These are phyloP conservation scores for Ranitomeya imitator DNA, from an alignment of 2,113 vertebrate species.

Conservation along the genomic window DNA sequence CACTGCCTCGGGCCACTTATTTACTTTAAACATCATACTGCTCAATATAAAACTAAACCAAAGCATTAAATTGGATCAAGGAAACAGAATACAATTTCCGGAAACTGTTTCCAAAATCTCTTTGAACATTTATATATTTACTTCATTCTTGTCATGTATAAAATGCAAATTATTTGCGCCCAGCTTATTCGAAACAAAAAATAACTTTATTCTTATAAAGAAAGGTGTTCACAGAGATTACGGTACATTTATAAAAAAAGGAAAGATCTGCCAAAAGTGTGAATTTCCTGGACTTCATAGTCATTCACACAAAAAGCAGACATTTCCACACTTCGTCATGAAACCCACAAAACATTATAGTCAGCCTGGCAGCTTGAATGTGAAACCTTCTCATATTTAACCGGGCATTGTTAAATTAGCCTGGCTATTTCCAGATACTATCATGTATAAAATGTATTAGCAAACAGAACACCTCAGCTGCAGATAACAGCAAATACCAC, in stretches of 20 bases:
- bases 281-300: slow-evolving; percentile 39
- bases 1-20: slow-evolving; percentile 39
- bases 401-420: slow-evolving; percentile 5
- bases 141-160: background rate
- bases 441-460: background rate
- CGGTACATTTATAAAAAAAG: background rate
- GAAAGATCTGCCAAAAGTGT: slow-evolving; percentile 32
- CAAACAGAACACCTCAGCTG: background rate
- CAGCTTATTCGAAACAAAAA: background rate
- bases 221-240: slow-evolving; percentile 36
- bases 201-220: background rate
- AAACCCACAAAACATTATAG: slow-evolving; percentile 12
- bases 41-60: slow-evolving; percentile 45
- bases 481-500: background rate
- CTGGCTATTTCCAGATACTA: slow-evolving; percentile 6
- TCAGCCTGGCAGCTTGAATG: background rate
- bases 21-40: slow-evolving; percentile 51
- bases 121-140: slow-evolving; percentile 12
- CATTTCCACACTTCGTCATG: slow-evolving; percentile 33
- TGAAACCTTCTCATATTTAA: slow-evolving; percentile 3
- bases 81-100: slow-evolving; percentile 28
- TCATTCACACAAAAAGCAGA: slow-evolving; percentile 27
- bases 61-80: slow-evolving; percentile 52
- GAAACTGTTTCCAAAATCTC: slow-evolving; percentile 17
- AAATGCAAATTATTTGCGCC: slow-evolving; percentile 13